Conservation (phyloP, 2,113 vertebrate species). For the Salvator merianae region DNA sequence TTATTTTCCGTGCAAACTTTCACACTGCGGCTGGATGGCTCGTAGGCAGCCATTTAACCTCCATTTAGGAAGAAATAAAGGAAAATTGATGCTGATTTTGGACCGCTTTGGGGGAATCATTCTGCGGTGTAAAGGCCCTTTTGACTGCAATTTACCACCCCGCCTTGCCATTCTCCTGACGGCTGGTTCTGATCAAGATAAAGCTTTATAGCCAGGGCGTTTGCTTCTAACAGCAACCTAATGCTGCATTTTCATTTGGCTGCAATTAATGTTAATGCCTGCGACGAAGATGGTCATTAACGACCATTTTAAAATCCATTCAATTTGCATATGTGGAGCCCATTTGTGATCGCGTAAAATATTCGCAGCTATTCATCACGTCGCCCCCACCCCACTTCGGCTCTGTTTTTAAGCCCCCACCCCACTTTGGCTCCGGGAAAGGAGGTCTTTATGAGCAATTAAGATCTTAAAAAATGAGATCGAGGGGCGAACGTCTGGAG, state of each 20-base stretch:
- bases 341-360: slow-evolving; percentile 76
- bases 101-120: slow-evolving; percentile 68
- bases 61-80: slow-evolving; percentile 81
- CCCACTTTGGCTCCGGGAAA: slow-evolving; percentile 46
- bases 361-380: slow-evolving; percentile 62
- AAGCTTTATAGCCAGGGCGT: slow-evolving; percentile 76
- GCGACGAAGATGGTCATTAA: slow-evolving; percentile 85
- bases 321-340: slow-evolving; percentile 85
- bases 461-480: neutral
- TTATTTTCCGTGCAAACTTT: slow-evolving; percentile 28
- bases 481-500: too few species aligned
- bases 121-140: slow-evolving; percentile 77
- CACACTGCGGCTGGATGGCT: slow-evolving; percentile 55
- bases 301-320: slow-evolving; percentile 89
- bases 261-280: slow-evolving; percentile 84
- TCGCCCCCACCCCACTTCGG: slow-evolving; percentile 39
- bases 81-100: slow-evolving; percentile 79
- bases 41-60: slow-evolving; percentile 77
- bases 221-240: slow-evolving; percentile 79
- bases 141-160: slow-evolving; percentile 75
- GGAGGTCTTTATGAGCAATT: slow-evolving; percentile 41
- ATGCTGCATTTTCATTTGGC: slow-evolving; percentile 82
- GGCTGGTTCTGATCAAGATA: slow-evolving; percentile 77
- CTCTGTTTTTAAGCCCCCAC: slow-evolving; percentile 23
- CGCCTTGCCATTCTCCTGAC: slow-evolving; percentile 67